Base-by-base conservation (phyloP, 2,888 invertebrate species). In the Embidobia sp. region DNA sequence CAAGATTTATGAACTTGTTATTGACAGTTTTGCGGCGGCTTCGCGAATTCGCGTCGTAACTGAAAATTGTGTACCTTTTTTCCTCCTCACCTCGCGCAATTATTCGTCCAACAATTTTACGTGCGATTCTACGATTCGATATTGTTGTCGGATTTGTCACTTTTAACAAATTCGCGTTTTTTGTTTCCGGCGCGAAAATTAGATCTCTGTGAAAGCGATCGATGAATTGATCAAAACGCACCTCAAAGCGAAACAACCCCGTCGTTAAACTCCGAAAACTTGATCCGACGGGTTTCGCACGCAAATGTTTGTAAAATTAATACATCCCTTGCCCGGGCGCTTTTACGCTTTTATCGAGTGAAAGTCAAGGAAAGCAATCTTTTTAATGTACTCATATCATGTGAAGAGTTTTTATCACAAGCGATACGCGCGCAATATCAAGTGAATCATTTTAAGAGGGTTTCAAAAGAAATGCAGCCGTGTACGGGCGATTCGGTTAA, bases 331-430 rank as follows among this genome's bases (percentile, higher is more conserved):
- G n/a, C 18, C 1, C 8, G 3, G 16, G 15, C 10, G 8, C 15
- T 33, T 35, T 42, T 22, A 22, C 42, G 15, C 18, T 57, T 37
- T 67, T 67, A 27, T 57, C 19, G n/a, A 49, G 27, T 18, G 19
- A 31, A 26, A 51, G 19, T 33, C 16, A 13, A 48, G 55, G 16
- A 33, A 67, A 57, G 26, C 48, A 57, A 67, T 67, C 29, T 31
- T 48, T 57, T 57, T 57, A 67, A 67, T 67, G 67, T 22, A 57
- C 66, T 55, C 10, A 11, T 55, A 57, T 46, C 29, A 40, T 7
- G 40, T 46, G 26, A 46, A 70, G 49, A 61, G 69, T 70, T 51
- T 26, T 53, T 70, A 53, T 70, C 44, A 59, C 44, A 42, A 49
- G 31, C 27, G 27, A 44, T 33, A 42, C 40, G n/a, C n/a, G 51